phyloP scores from a whole-genome alignment of 1,140 invertebrate species.

The Nymphalis io region DNA sequence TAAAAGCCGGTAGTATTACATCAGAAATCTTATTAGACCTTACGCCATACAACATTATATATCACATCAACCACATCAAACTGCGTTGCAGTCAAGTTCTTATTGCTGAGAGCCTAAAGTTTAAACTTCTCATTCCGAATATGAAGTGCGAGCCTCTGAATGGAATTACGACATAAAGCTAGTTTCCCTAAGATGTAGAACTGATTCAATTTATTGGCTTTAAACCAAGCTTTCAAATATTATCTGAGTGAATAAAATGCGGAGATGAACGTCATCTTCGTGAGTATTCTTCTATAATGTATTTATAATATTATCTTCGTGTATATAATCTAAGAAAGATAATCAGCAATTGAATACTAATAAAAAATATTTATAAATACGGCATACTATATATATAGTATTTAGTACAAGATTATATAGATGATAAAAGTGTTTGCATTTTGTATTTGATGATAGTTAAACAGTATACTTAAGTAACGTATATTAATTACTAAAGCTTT shows the following conservation, averaged over 20 bases:
- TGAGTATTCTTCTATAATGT: not conserved
- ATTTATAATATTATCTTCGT: no score
- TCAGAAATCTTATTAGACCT: constrained; percentile 23
- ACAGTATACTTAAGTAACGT: no score
- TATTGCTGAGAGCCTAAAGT: not conserved
- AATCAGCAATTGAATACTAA: no score
- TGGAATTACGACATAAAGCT: constrained; percentile 16
- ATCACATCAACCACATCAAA: no score
- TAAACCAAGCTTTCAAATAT: constrained; percentile 38
- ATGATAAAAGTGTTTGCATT: no score
- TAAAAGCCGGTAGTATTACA: constrained; percentile 21
- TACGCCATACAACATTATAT: constrained; percentile 1
- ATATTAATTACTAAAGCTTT: no score
- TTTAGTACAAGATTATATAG: no score
- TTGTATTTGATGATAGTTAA: no score
- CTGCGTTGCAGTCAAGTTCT: not conserved
- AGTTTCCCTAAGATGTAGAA: constrained; percentile 25
- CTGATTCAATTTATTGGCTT: constrained; percentile 42
- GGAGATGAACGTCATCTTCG: constrained; percentile 36
- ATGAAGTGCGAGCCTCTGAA: not conserved
- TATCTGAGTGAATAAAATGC: constrained; percentile 35
- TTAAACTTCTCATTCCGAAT: not conserved
- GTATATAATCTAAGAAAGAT: no score
- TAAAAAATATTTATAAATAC: no score
- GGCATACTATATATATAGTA: no score